Evolutionary conservation across 2,113 vertebrate genomes (phyloP).

Genomic region (Zootoca vivipara): DNA sequence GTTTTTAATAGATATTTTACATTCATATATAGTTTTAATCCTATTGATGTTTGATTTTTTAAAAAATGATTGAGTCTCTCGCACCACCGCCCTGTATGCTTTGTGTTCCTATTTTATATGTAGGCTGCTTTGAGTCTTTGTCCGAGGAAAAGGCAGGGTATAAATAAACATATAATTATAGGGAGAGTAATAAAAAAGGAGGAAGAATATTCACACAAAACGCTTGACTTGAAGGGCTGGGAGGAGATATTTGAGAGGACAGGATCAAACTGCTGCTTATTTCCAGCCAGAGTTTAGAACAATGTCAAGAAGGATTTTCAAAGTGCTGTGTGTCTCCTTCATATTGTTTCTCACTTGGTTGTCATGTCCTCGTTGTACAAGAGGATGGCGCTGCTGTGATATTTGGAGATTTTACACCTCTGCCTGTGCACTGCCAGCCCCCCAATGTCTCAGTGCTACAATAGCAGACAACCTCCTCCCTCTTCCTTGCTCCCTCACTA

Average conservation of each 20-base stretch:
- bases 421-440: not conserved
- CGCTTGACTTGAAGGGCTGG: not conserved
- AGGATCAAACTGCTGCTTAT: not conserved
- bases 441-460: slow-evolving; percentile 52
- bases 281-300: not conserved
- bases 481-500: slow-evolving; percentile 59
- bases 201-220: accelerated
- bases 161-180: too few species aligned
- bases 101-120: too few species aligned
- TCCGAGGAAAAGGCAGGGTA: not conserved
- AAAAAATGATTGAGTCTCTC: too few species aligned
- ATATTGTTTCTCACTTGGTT: not conserved
- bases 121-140: not conserved
- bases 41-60: too few species aligned
- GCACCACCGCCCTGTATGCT: not conserved
- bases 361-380: slow-evolving; percentile 27
- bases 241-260: not conserved
- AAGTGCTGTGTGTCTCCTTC: slow-evolving; percentile 9
- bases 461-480: slow-evolving; percentile 56
- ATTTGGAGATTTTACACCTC: slow-evolving; percentile 7
- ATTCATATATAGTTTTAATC: too few species aligned
- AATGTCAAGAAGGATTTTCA: not conserved
- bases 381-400: slow-evolving; percentile 69
- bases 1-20: too few species aligned
- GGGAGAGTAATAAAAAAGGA: not conserved